Base-by-base conservation (phyloP, 2,797 vertebrate species). In the Loris lydekkerianus region DNA sequence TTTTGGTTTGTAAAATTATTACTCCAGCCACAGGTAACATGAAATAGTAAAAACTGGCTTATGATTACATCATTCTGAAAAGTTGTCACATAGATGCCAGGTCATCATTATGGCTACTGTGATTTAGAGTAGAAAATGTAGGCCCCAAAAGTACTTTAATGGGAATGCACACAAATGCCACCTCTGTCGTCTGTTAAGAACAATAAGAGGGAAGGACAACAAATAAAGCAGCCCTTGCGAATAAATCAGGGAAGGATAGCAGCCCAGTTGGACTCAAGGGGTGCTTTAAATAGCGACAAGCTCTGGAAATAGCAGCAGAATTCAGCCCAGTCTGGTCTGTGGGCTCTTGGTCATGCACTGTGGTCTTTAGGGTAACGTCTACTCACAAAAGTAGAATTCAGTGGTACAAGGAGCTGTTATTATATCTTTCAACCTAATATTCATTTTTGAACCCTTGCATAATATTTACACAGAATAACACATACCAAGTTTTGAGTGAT, bases 251-350 rank as follows among this genome's bases (percentile, higher is more conserved):
- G 40, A 85, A 75, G 23, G 25, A 23, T 20, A 5, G 49, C 21
- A 18, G 7, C 46, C 73, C 34, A 21, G 4, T 43, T 31, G 2
- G 40, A 84, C 63, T 46, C 86, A 88, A 40, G 18, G 13, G 92
- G 10, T 1, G 18, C 80, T 91, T 53, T 73, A 75, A 75, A 81
- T 89, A 84, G 76, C 76, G 94, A 14, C 11, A 76, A 95, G 23
- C 5, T 96, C 80, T 94, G 60, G 14, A 92, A 96, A 96, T 23
- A 97, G 94, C 58, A 83, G 53, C 61, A 73, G 72, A 56, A 73
- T 56, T 81, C 67, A 81, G 10, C 27, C 20, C 56, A 95, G 89
- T 89, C 96, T 97, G 60, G 91, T 43, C 87, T 87, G 92, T 61
- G 85, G 93, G 75, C n/a, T 89, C 76, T 78, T 81, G 65, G 43